Base-by-base conservation (phyloP, 2,797 vertebrate species). In the Carduelis carduelis region DNA sequence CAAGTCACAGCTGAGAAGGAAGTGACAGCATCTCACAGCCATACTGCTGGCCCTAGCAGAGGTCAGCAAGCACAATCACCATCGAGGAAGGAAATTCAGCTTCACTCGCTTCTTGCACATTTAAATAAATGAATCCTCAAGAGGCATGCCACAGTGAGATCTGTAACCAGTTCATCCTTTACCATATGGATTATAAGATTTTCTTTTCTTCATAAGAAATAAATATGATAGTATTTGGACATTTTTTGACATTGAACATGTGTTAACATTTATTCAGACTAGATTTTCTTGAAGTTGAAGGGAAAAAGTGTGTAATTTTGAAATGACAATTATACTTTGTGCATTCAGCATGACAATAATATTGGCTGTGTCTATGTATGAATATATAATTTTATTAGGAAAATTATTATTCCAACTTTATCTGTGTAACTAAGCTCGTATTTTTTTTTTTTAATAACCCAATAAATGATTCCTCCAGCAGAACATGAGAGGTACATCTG, bases 71-170 rank as follows among this genome's bases (percentile, higher is more conserved):
- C 52, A 75, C 56, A 64, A 37, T 68, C 72, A 74, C 50, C 84
- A 50, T 4, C 34, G 47, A 61, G 60, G 69, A 93, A 94, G 76
- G 76, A 93, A 95, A 69, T 86, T 86, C 94, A 94, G 77, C 44
- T 91, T 92, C 75, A 76, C 80, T 96, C 86, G 26, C 20, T 92
- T 90, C 93, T 94, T 87, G 41, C n/a, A 86, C 37, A 57, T 90
- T 95, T 95, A 90, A 89, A 63, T 41, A 96, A 94, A 82, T 47
- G 44, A 92, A 88, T 47, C 43, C 26, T 64, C 70, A 77, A 96
- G 70, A 83, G 77, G 7, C 8, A 49, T 76, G 59, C 37, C 70
- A 50, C 41, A 44, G 34, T 12, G 50, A 83, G 28, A 75, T 39
- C 65, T 87, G 44, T 64, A 92, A 85, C 34, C 71, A 64, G 28